Conservation (phyloP, 2,797 vertebrate genomes). For the Parauchenoglanis punctatus region DNA sequence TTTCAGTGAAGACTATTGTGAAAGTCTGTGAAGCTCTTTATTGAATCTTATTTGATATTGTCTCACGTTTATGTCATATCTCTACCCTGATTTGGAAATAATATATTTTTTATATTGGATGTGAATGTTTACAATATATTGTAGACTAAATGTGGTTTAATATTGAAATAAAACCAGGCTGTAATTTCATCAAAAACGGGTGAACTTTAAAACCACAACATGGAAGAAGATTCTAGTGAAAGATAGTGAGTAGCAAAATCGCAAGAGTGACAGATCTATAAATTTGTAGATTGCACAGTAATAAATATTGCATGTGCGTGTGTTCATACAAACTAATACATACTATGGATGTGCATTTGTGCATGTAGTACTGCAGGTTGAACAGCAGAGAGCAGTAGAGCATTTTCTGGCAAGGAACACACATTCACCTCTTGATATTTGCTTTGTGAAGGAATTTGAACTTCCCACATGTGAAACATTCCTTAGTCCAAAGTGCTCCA, state of each 20-base stretch:
- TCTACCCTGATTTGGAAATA: conserved; percentile 52
- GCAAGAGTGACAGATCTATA: neutral
- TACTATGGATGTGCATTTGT: neutral
- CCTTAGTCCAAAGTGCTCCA: neutral
- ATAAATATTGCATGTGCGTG: neutral
- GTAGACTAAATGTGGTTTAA: conserved; percentile 58
- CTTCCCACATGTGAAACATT: conserved; percentile 21
- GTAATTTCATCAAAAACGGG: conserved; percentile 58
- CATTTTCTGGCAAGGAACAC: conserved; percentile 30
- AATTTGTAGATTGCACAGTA: neutral
- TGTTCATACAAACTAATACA: neutral
- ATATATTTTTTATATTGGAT: conserved; percentile 56
- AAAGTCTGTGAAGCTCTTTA: neutral
- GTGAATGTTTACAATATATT: conserved; percentile 47
- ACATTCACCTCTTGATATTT: neutral
- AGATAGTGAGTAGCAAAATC: neutral
- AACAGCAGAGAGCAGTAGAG: conserved; percentile 72
- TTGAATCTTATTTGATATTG: conserved; percentile 52
- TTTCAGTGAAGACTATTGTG: conserved; percentile 59
- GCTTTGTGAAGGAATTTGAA: conserved; percentile 60
- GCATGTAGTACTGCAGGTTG: neutral
- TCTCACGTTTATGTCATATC: conserved; percentile 60
- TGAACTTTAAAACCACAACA: neutral
- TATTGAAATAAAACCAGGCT: conserved; percentile 67
- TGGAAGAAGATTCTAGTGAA: neutral